Conservation (phyloP, 2,113 vertebrate species). For the Hemibagrus wyckioides region DNA sequence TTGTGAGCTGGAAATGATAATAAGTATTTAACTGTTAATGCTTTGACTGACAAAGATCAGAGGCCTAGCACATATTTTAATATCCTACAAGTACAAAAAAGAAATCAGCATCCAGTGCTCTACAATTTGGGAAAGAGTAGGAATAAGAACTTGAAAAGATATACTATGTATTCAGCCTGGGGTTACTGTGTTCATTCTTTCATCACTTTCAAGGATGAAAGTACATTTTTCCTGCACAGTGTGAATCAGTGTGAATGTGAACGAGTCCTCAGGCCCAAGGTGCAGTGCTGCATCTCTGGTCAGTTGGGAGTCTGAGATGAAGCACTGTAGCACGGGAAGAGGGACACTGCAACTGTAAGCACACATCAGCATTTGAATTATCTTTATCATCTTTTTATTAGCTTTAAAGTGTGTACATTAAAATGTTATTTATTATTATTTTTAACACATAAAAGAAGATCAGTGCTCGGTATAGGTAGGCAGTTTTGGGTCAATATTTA, state of each 20-base stretch:
- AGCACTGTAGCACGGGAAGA: constrained; percentile 99
- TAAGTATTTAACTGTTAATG: neutral
- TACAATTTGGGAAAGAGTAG: neutral
- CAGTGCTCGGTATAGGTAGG: neutral
- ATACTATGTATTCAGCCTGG: too few relatives aligned
- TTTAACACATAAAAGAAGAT: neutral
- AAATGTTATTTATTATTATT: neutral
- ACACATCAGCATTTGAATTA: neutral
- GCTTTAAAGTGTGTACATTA: neutral
- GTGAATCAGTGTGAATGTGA: neutral
- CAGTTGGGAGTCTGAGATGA: constrained; percentile 99
- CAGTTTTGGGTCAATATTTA: neutral
- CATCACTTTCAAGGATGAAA: neutral
- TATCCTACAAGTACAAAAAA: neutral
- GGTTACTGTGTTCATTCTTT: neutral
- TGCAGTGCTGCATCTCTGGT: constrained; percentile 99
- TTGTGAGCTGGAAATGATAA: neutral
- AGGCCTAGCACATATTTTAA: neutral
- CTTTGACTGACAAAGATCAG: neutral
- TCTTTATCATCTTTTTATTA: neutral
- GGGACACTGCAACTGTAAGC: constrained; percentile 51
- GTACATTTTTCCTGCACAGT: neutral
- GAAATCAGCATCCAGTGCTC: neutral
- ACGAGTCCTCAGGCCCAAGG: constrained; percentile 85
- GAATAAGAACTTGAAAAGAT: neutral